Percentiles rank a stretch among this genome's conserved stretches.
phyloP scores from a whole-genome alignment of 2,797 vertebrate genomes.

The Neosalanx taihuensis region DNA sequence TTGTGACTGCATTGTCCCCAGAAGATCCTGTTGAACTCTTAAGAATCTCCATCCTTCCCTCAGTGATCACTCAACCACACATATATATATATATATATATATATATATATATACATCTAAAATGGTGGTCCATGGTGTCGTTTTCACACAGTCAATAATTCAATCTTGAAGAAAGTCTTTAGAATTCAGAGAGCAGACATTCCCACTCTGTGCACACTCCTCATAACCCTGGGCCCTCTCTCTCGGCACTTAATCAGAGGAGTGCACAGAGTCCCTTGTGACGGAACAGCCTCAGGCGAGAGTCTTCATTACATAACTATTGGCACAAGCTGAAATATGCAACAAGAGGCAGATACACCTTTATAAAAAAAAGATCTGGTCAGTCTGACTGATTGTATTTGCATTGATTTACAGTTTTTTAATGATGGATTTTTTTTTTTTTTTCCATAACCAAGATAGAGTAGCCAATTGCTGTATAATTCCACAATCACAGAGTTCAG shows the following conservation, averaged over 20 bases:
- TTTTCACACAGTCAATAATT: slow-evolving; percentile 36
- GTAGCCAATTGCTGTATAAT: neutral
- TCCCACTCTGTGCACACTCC: slow-evolving; percentile 38
- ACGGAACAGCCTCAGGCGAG: slow-evolving; percentile 41
- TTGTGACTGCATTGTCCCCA: neutral
- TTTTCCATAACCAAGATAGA: neutral
- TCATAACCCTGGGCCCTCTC: slow-evolving; percentile 39
- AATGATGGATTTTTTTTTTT: neutral
- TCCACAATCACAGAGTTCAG: neutral
- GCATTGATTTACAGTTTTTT: neutral
- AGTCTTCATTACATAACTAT: slow-evolving; percentile 54
- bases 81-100: neutral
- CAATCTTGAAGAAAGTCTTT: slow-evolving; percentile 35
- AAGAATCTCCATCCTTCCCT: neutral
- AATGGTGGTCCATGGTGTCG: neutral
- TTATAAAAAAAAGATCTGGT: slow-evolving; percentile 33
- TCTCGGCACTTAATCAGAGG: slow-evolving; percentile 46
- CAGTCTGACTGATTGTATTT: slow-evolving; percentile 2
- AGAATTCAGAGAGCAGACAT: slow-evolving; percentile 34
- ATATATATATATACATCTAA: neutral
- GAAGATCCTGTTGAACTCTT: neutral
- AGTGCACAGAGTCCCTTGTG: slow-evolving; percentile 40
- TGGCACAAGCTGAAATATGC: slow-evolving; percentile 49
- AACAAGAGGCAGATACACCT: slow-evolving; percentile 26
- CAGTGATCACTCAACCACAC: neutral